A percentile compares a stretch with the other conserved stretches of the same genome.
Conservation (phyloP, 2,888 invertebrate species). For the Sesamia inferens region DNA sequence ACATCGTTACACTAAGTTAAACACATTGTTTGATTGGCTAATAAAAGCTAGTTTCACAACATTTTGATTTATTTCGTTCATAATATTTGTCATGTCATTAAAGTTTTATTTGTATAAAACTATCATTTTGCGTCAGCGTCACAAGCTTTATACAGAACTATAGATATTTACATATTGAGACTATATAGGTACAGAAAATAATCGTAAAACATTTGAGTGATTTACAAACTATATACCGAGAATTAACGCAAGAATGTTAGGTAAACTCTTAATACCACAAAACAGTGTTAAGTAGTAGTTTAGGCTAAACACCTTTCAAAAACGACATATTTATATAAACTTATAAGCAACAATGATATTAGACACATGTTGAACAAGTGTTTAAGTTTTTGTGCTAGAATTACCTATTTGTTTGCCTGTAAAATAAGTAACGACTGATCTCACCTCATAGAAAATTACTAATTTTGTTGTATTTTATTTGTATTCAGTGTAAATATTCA, state of each 20-base stretch:
- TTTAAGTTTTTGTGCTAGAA: no score
- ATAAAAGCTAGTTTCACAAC: conserved; percentile 55
- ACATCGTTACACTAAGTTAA: conserved; percentile 3
- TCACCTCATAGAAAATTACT: conserved; percentile 32
- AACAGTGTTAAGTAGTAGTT: no score
- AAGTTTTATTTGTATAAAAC: conserved; percentile 48
- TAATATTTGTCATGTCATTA: conserved; percentile 47
- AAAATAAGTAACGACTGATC: conserved; percentile 13
- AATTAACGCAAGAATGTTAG: conserved; percentile 6
- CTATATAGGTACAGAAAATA: conserved; percentile 2
- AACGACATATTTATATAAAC: no score
- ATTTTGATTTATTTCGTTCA: conserved; percentile 58
- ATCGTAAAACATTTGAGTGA: conserved; percentile 4
- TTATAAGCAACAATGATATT: no score
- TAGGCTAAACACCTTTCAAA: no score
- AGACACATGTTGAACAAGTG: no score
- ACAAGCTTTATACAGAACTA: conserved; percentile 43
- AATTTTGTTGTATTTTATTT: conserved; percentile 47
- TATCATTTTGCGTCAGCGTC: conserved; percentile 23
- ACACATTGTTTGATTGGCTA: conserved; percentile 29
- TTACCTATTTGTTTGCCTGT: background rate
- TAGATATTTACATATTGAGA: conserved; percentile 12
- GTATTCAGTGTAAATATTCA: conserved; percentile 88
- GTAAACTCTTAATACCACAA: background rate
- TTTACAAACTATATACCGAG: conserved; percentile 11